Conservation (phyloP, 1,140 invertebrate species). For the Diorhabda carinulata region DNA sequence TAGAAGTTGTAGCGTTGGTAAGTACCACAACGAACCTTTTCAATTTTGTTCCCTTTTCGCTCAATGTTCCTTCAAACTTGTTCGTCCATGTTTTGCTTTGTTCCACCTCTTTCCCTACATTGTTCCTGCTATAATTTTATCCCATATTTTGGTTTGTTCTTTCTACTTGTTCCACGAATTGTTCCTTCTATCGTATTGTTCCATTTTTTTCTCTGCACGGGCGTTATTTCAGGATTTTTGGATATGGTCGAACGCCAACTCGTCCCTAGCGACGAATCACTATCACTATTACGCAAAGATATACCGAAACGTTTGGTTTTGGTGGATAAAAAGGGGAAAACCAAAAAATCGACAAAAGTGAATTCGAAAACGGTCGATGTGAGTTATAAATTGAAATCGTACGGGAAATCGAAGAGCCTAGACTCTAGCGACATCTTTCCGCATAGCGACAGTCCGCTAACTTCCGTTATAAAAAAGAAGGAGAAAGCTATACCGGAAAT, state of each 20-base stretch:
- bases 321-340: conserved; percentile 61
- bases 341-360: conserved; percentile 47
- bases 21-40: neutral
- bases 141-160: no score
- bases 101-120: neutral
- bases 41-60: no score
- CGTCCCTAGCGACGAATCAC: conserved; percentile 66
- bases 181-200: no score
- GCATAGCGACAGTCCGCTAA: conserved; percentile 20
- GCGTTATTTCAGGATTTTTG: conserved; percentile 55
- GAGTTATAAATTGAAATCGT: conserved; percentile 63
- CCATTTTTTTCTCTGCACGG: no score
- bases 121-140: neutral
- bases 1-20: conserved; percentile 73
- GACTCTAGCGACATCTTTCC: conserved; percentile 73
- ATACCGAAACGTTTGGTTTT: conserved; percentile 70
- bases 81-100: no score
- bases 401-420: conserved; percentile 76
- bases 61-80: no score
- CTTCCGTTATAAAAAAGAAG: conserved; percentile 27
- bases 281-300: conserved; percentile 65
- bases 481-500: conserved; percentile 40
- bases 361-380: conserved; percentile 33
- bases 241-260: conserved; percentile 72
- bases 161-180: no score